Evolutionary conservation across 2,797 vertebrate species (phyloP).

Genomic region (Brotogeris chrysoptera): DNA sequence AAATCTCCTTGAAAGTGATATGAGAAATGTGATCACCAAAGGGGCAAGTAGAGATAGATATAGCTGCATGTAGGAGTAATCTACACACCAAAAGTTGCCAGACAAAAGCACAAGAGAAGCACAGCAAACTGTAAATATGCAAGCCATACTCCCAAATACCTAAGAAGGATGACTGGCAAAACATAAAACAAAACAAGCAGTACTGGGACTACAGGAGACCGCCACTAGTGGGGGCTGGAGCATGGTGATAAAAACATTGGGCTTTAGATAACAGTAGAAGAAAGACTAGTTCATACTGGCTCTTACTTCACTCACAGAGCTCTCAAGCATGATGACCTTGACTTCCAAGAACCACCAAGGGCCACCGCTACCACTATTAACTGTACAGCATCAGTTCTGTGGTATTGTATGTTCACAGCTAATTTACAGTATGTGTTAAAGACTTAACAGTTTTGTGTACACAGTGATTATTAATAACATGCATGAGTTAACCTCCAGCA

Average conservation of each 20-base stretch:
- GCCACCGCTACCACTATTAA: not conserved
- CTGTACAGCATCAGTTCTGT: not conserved
- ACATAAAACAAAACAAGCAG: not conserved
- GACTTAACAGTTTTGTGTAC: not conserved
- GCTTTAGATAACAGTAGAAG: not conserved
- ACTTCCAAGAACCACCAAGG: not conserved
- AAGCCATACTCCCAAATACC: not conserved
- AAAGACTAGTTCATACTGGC: not conserved
- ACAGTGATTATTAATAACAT: not conserved
- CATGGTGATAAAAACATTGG: not conserved
- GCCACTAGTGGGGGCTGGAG: not conserved
- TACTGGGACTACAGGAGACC: not conserved
- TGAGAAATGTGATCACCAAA: not conserved
- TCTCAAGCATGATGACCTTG: not conserved
- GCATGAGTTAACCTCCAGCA: not conserved
- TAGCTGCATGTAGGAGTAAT: not conserved
- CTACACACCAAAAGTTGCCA: not conserved
- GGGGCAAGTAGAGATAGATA: not conserved
- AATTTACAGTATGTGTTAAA: not conserved
- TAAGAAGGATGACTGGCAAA: not conserved
- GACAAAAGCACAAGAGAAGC: not conserved
- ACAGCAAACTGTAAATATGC: not conserved
- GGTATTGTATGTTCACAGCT: not conserved
- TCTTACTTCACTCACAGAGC: not conserved
- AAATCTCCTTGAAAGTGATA: not conserved